Evolutionary conservation across 2,797 vertebrate genomes (phyloP).

Genomic region (Cottoperca gobio): DNA sequence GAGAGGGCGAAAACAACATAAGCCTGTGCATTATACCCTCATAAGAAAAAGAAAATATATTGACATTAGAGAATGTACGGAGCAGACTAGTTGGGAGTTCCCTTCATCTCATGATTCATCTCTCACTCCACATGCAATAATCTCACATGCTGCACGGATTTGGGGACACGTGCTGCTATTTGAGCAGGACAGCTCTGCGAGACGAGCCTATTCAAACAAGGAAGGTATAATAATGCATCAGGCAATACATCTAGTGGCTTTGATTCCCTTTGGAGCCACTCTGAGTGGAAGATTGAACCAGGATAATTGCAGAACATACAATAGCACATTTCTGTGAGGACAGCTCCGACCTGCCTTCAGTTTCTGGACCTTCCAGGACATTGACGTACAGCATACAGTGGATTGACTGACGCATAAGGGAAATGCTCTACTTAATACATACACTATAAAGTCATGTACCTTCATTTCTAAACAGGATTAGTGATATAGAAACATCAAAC

Average conservation of each 20-base stretch:
- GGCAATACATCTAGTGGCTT: conserved; percentile 49
- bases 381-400: conserved; percentile 20
- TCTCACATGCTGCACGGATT: conserved; percentile 16
- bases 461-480: conserved; percentile 12
- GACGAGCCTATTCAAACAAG: conserved; percentile 54
- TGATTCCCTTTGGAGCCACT: conserved; percentile 44
- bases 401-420: conserved; percentile 15
- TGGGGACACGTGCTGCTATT: conserved; percentile 36
- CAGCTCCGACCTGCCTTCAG: not conserved
- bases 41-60: not conserved
- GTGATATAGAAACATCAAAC: not conserved
- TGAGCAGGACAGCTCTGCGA: conserved; percentile 38
- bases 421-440: conserved; percentile 6
- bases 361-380: conserved; percentile 38
- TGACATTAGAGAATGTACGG: not conserved
- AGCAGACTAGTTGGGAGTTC: not conserved
- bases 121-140: not conserved
- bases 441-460: not conserved
- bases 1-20: not conserved
- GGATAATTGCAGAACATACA: conserved; percentile 51
- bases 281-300: conserved; percentile 43
- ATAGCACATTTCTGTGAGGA: conserved; percentile 32
- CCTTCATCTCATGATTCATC: not conserved
- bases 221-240: conserved; percentile 45
- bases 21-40: not conserved